These are phyloP conservation scores for Sebastes trivittatus DNA, from an alignment of 2,797 vertebrate species.

Conservation along the genomic window DNA sequence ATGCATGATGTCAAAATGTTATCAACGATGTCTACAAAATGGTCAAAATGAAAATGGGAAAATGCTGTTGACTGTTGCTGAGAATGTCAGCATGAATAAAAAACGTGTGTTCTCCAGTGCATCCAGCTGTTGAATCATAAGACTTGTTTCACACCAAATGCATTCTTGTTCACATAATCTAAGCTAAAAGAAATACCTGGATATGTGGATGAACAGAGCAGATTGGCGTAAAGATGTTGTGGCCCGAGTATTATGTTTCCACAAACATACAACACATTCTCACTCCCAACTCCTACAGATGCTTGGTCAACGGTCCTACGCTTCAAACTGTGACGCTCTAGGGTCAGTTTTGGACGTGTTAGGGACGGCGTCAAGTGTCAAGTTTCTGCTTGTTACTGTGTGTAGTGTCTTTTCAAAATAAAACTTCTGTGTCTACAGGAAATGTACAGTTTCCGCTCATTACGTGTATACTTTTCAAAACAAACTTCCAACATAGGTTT, in stretches of 20 bases:
- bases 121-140: background rate
- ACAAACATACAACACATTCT: background rate
- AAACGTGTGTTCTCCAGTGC: background rate
- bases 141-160: background rate
- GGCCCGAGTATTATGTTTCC: background rate
- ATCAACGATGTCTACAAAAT: slow-evolving; percentile 22
- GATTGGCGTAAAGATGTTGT: background rate
- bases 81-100: background rate
- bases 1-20: slow-evolving; percentile 61
- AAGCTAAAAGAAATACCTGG: background rate
- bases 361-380: background rate
- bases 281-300: background rate
- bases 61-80: background rate
- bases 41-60: slow-evolving; percentile 13
- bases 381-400: background rate
- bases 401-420: background rate
- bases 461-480: background rate
- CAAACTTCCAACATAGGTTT: background rate
- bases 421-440: too few species aligned
- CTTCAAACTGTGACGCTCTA: background rate
- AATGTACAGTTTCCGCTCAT: background rate
- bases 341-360: background rate
- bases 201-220: background rate
- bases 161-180: background rate
- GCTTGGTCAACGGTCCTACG: background rate